phyloP scores from a whole-genome alignment of 2,797 vertebrate species.

The Catamblyrhynchus diadema region DNA sequence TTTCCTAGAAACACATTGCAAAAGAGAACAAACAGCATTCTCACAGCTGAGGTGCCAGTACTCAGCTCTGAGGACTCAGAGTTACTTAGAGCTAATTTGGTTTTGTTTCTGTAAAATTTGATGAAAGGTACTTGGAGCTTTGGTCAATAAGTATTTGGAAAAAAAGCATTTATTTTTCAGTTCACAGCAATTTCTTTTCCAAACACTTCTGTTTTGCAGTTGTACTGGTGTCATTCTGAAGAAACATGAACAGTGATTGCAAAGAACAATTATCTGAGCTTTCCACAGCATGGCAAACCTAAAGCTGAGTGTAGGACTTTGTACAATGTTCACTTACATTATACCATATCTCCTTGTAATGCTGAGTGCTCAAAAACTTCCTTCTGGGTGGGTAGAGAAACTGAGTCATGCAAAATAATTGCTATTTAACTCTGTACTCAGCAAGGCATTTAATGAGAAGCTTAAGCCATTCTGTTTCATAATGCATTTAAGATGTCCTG shows the following conservation, averaged over 20 bases:
- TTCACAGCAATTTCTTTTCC: neutral
- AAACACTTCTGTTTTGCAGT: neutral
- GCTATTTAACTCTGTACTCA: neutral
- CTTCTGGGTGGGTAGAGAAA: conserved; percentile 11
- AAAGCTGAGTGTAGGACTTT: neutral
- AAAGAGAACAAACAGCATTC: neutral
- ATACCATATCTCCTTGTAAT: neutral
- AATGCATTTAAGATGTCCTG: neutral
- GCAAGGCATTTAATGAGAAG: neutral
- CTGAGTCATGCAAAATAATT: conserved; percentile 14
- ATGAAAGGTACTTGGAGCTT: neutral
- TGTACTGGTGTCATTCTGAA: neutral
- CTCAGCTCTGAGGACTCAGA: neutral
- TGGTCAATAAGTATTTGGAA: neutral
- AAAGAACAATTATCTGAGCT: neutral
- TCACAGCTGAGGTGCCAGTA: neutral
- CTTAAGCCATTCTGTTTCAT: neutral
- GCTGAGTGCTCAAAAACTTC: neutral
- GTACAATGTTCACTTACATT: neutral
- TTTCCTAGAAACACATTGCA: neutral
- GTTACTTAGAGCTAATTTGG: neutral
- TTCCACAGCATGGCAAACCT: neutral
- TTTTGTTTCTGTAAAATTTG: neutral
- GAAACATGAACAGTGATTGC: neutral
- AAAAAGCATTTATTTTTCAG: neutral